A percentile compares a stretch with the other conserved stretches of the same genome.
Conservation (phyloP, 2,888 invertebrate genomes). For the Lysandra bellargus region DNA sequence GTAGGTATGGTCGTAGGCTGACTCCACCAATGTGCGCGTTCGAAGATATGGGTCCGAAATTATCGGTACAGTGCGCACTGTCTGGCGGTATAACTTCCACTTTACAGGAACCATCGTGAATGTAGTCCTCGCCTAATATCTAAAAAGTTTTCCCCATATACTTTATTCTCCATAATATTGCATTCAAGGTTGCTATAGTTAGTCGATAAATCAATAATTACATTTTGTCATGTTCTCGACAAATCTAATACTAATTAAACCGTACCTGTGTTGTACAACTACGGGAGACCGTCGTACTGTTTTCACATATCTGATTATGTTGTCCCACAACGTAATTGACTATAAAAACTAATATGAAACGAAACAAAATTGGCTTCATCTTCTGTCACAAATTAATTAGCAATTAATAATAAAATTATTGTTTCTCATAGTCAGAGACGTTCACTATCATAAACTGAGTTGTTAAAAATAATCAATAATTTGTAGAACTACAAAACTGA, state of each 20-base stretch:
- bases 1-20: conserved; percentile 62
- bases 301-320: conserved; percentile 56
- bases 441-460: neutral
- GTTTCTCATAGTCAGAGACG: conserved; percentile 26
- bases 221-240: conserved; percentile 11
- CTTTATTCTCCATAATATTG: neutral
- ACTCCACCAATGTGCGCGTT: conserved; percentile 67
- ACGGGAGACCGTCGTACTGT: conserved; percentile 53
- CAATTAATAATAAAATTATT: neutral
- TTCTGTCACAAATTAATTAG: neutral
- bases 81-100: conserved; percentile 61
- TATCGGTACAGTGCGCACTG: conserved; percentile 58
- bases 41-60: conserved; percentile 61
- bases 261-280: conserved; percentile 68
- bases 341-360: conserved; percentile 52
- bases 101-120: conserved; percentile 58
- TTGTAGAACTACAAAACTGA: neutral
- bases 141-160: conserved; percentile 38
- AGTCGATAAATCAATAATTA: conserved; percentile 40
- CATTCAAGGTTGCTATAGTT: conserved; percentile 36
- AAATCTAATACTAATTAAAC: conserved; percentile 31
- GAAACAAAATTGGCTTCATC: conserved; percentile 48
- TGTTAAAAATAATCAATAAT: conserved; percentile 23
- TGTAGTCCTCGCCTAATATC: conserved; percentile 56
- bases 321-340: conserved; percentile 53